Base-by-base conservation (phyloP, 1,140 invertebrate genomes). In the Pseudomyrmex concolor region DNA sequence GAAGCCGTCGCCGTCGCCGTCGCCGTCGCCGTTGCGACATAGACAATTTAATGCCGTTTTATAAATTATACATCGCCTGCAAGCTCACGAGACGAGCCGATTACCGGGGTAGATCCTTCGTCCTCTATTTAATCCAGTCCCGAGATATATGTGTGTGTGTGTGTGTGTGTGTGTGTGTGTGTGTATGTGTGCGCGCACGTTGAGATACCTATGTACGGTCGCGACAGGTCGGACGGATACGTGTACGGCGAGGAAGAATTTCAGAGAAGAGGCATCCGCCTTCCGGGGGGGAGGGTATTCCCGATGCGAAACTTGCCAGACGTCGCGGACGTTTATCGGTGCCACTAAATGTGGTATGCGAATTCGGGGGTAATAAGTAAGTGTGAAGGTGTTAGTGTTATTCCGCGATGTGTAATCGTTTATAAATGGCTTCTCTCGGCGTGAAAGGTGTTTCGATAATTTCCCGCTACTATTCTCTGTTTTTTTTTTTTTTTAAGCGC, bases 31-130 rank as follows among this genome's bases (percentile, higher is more conserved):
- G 89, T 89, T 83, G 84, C 86, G 90, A 83, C 86, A 90, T 89
- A 90, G 91, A 94, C 92, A 91, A 92, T 93, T 92, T 94, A 94
- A 94, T 93, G 90, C 92, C 91, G 85, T 90, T 93, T 93, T 93
- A 93, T 94, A 94, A 94, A 94, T 94, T 90, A 89, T 89, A 89
- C 84, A 89, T 89, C 80, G 86, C 34, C 45, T 83, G 71, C 76
- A 77, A 85, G 86, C 62, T 88, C 87, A 86, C 86, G 84, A 88
- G 87, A 86, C 86, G 84, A 88, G 84, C 84, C 84, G 87, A 89
- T 89, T 89, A 88, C 80, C 60, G 43, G 63, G 78, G 66, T 62
- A 78, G 77, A 60, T 83, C 84, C 82, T 80, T 80, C 84, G 71
- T 71, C 60, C 78, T 66, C 19, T 62, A 86, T 88, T 88, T 89